Evolutionary conservation across 2,888 invertebrate species (phyloP), one percentile per base, ranked within the genome.

Genomic region (Schizaphis graminum): DNA sequence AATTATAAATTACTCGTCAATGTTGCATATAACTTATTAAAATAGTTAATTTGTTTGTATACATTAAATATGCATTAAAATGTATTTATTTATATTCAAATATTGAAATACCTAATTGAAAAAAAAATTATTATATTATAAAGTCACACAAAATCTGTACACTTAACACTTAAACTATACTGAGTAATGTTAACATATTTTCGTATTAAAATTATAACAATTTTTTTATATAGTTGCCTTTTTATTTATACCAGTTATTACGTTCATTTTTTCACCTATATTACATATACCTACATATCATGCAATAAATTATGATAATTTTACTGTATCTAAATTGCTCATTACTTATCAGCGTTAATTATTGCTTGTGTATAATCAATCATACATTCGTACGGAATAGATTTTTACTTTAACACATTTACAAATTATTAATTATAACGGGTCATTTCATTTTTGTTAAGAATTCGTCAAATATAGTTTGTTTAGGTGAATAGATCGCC

Each of bases 121-220:
- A 86, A 26, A 89, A 41, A 85, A 44, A 53, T 56, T 85, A 91
- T 85, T 56, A 85, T 86, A n/a, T 47, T 47, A 91, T 47, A 13
- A 86, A 47, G 35, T 86, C 91, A 57, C 86, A 57, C 24, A 47
- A 44, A 91, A 91, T 35, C 57, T 86, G 47, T 86, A 47, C 24
- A 86, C 41, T n/a, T 44, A 57, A 44, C 56, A 91, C 56, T 84
- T 84, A 21, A 91, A 84, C 26, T 67, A 90, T 28, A 47, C 3
- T 41, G 47, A 44, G 47, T 86, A 86, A 49, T 91, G 91, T 91
- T 57, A 91, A 91, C 85, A 91, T 91, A 91, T 91, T 91, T 91
- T 91, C 91, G 56, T 91, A 91, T 57, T 91, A 91, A 91, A 86
- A 86, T 86, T 26, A 91, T 91, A 47, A 57, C 21, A 24, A 49